These are phyloP conservation scores for Gymnobelideus leadbeateri DNA, from an alignment of 2,113 vertebrate genomes.

Conservation along the genomic window DNA sequence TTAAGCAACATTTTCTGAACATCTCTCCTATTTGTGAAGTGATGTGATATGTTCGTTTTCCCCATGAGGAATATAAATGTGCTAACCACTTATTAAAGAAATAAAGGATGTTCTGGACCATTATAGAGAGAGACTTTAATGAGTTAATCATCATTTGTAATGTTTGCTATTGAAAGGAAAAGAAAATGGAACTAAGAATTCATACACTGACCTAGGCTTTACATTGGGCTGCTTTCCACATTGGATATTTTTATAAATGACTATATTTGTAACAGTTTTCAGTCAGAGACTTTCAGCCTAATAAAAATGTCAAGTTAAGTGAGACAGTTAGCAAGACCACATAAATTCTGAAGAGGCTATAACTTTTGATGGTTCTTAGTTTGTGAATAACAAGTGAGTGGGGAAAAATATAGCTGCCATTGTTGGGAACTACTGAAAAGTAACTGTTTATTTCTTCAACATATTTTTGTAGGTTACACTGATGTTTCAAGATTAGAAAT, in stretches of 20 bases:
- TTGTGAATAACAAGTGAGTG: conserved; percentile 59
- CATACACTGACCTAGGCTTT: not conserved
- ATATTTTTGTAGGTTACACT: conserved; percentile 57
- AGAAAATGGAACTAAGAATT: not conserved
- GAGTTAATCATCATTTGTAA: not conserved
- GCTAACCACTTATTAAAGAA: not conserved
- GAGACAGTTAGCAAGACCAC: conserved; percentile 68
- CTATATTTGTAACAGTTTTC: conserved; percentile 46
- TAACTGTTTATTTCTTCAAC: conserved; percentile 69
- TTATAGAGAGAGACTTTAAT: not conserved
- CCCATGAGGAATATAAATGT: not conserved
- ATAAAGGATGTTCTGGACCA: not conserved
- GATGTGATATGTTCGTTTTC: not conserved
- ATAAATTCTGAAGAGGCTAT: conserved; percentile 72
- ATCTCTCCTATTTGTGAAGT: not conserved
- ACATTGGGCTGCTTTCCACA: conserved; percentile 34
- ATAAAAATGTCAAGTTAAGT: conserved; percentile 78
- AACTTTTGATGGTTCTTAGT: conserved; percentile 65
- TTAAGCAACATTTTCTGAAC: not conserved
- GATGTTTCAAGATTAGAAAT: conserved; percentile 75
- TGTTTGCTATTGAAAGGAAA: not conserved
- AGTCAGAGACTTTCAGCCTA: conserved; percentile 68
- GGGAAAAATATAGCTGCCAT: conserved; percentile 67
- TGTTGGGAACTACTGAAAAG: conserved; percentile 63
- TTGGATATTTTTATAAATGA: conserved; percentile 64